Evolutionary conservation across 2,888 invertebrate genomes (phyloP), one percentile per base, ranked within the genome.

Genomic region (Andrena hattorfiana): DNA sequence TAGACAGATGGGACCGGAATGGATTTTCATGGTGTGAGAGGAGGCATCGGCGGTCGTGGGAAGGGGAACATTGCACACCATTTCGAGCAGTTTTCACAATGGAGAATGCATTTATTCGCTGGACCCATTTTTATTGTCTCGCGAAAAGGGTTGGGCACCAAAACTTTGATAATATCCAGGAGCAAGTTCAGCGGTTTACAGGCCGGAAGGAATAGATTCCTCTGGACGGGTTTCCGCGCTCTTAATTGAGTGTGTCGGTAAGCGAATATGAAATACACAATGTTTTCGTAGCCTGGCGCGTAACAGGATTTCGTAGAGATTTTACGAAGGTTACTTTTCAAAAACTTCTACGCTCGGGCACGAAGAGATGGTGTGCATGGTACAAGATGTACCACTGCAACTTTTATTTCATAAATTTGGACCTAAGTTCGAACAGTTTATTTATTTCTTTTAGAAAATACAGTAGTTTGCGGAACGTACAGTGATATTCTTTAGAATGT

Each of bases 91-190:
- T 89, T 91, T 83, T 83, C 87, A 90, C 87, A 90, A 89, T 87
- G 86, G 85, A 56, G 85, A 87, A 90, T 88, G 90, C 90, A 90
- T 92, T 92, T 90, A 92, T 91, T 90, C 87, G 82, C 81, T 59
- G 82, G 87, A 84, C 84, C 85, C 81, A 87, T 88, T 92, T 91
- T 90, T 90, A 92, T 92, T 91, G 86, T 91, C 85, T 83, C 83
- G 81, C 78, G 79, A 35, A 59, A 64, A 72, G 72, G 54, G 56
- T 63, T 75, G 81, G 70, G 54, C 13, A 70, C 63, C 78, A 83
- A 91, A 92, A 92, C 89, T 91, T 92, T 91, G 88, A 92, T 92
- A 91, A 91, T 91, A 92, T 91, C 88, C 85, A 84, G 66, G 67
- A 72, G 83, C 75, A 83, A 84, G 81, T 83, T 89, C 80, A 69